phyloP scores from a whole-genome alignment of 2,888 invertebrate genomes.

The Xestia sexstrigata region DNA sequence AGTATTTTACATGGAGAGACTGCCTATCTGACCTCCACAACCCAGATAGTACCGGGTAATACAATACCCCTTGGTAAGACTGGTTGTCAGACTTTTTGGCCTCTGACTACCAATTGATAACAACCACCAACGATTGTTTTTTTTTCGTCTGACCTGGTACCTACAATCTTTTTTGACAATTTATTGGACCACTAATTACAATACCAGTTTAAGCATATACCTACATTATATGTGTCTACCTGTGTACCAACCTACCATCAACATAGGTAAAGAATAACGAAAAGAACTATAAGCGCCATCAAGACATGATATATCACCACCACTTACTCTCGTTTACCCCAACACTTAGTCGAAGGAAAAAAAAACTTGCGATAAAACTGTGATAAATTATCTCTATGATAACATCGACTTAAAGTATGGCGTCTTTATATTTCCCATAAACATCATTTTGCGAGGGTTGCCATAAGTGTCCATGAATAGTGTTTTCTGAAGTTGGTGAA shows the following conservation, averaged over 20 bases:
- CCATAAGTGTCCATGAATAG: conserved; percentile 42
- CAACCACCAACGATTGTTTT: no score
- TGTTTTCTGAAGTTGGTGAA: conserved; percentile 15
- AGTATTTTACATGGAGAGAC: no score
- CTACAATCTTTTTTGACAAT: background rate
- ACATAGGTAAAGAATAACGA: conserved; percentile 36
- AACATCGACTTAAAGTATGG: conserved; percentile 81
- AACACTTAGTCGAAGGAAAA: conserved; percentile 72
- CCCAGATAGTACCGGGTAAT: no score
- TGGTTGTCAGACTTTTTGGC: no score
- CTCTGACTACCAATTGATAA: no score
- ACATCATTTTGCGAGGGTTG: conserved; percentile 54
- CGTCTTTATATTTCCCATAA: conserved; percentile 70
- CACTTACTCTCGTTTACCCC: conserved; percentile 71
- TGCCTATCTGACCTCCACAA: no score
- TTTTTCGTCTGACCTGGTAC: background rate
- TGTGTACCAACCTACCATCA: background rate
- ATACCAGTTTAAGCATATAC: background rate
- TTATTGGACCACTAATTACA: background rate
- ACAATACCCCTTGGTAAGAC: no score
- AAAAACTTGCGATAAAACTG: conserved; percentile 81
- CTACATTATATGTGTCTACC: background rate
- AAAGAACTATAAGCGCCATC: conserved; percentile 50
- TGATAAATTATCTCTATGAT: conserved; percentile 86
- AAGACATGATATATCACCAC: conserved; percentile 72